Conservation (phyloP, 2,113 vertebrate species). For the Pseudopipra pipra region DNA sequence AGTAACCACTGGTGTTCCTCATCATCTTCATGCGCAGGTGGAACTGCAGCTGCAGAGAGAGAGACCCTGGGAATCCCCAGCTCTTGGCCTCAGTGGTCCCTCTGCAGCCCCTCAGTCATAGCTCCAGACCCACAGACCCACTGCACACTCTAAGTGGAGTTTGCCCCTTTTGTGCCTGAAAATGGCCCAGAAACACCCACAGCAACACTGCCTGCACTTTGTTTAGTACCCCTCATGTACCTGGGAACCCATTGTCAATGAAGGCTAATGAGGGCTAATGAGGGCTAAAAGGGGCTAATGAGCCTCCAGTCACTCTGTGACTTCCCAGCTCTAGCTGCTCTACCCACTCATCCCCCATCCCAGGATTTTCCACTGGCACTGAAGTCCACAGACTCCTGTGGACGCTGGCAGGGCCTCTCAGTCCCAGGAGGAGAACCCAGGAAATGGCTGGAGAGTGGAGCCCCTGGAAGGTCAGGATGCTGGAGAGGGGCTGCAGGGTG, state of each 20-base stretch:
- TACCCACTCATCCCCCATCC: accelerated
- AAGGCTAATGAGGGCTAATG: neutral
- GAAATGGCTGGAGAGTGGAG: neutral
- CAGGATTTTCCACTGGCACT: accelerated
- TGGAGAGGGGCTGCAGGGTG: neutral
- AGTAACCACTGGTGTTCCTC: neutral
- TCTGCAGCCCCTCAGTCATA: accelerated
- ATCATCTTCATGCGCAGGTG: accelerated
- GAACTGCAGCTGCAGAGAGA: neutral
- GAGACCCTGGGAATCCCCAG: accelerated
- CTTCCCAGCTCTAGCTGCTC: neutral
- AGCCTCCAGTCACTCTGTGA: neutral
- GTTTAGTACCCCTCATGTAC: no score
- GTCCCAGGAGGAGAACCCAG: neutral
- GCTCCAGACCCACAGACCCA: accelerated
- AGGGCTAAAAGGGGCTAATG: neutral
- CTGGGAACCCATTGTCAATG: neutral
- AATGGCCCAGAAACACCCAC: neutral
- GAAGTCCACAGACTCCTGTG: neutral
- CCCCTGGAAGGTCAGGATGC: accelerated
- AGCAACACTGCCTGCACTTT: accelerated
- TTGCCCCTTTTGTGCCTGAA: neutral
- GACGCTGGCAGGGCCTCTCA: neutral
- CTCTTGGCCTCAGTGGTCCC: accelerated
- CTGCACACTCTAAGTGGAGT: accelerated